These are phyloP conservation scores for Rissa tridactyla DNA, from an alignment of 2,113 vertebrate genomes.

Conservation along the genomic window DNA sequence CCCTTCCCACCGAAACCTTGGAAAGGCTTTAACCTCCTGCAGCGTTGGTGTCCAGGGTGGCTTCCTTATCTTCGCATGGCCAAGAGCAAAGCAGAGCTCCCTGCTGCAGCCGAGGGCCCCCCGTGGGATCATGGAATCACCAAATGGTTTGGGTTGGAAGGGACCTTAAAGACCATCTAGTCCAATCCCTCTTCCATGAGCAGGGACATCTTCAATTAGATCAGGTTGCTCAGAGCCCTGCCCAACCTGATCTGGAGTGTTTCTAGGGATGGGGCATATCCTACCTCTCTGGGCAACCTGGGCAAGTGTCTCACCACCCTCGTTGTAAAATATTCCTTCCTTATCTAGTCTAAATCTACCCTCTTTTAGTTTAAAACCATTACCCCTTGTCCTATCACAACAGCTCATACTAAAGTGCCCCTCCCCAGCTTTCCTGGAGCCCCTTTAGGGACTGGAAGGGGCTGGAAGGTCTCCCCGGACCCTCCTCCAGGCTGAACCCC, in stretches of 20 bases:
- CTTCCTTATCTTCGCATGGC: rapidly evolving
- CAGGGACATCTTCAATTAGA: neutral
- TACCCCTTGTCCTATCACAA: neutral
- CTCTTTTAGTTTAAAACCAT: neutral
- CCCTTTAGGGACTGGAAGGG: neutral
- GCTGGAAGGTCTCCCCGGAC: neutral
- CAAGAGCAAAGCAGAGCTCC: neutral
- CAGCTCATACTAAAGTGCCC: neutral
- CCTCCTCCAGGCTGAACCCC: neutral
- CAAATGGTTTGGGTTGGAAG: neutral
- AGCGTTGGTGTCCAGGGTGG: rapidly evolving
- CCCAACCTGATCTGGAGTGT: neutral
- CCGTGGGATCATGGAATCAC: neutral
- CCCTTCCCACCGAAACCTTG: neutral
- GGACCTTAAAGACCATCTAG: neutral
- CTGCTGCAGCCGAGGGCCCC: neutral
- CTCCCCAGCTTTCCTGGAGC: neutral
- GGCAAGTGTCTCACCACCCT: neutral
- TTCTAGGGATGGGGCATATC: neutral
- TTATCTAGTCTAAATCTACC: neutral
- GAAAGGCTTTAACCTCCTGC: neutral
- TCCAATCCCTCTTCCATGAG: neutral
- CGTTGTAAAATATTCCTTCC: neutral
- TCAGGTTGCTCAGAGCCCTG: neutral
- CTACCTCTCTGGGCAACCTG: neutral